These are phyloP conservation scores for Falco punctatus DNA, from an alignment of 2,113 vertebrate species.

Conservation along the genomic window DNA sequence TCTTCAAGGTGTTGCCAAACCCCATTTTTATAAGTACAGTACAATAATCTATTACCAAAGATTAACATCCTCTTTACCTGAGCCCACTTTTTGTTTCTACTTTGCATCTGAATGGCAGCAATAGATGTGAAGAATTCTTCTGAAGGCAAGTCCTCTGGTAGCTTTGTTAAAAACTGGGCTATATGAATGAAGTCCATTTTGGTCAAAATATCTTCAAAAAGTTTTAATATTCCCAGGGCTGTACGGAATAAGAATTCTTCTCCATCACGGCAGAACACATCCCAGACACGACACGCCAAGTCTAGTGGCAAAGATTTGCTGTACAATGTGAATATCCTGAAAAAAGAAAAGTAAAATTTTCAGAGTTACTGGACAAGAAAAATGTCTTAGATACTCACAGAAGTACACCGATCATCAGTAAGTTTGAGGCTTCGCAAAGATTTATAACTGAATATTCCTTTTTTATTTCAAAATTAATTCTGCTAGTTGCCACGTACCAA, in stretches of 20 bases:
- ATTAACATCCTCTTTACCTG: constrained; percentile 76
- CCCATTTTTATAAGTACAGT: neutral
- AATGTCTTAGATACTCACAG: neutral
- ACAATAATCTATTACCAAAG: neutral
- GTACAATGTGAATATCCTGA: constrained; percentile 96
- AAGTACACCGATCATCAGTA: neutral
- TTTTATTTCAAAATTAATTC: neutral
- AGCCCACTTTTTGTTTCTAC: constrained; percentile 91
- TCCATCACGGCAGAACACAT: constrained; percentile 93
- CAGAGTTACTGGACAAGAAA: neutral
- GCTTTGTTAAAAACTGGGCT: constrained; percentile 93
- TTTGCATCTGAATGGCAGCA: constrained; percentile 88
- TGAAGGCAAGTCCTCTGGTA: constrained; percentile 86
- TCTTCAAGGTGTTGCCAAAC: neutral
- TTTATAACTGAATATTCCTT: neutral
- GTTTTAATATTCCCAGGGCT: constrained; percentile 88
- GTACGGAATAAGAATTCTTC: constrained; percentile 97
- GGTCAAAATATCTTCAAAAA: constrained; percentile 90
- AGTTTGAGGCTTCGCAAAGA: neutral
- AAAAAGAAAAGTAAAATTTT: neutral
- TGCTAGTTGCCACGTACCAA: neutral
- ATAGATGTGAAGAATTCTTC: constrained; percentile 90
- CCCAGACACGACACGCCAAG: constrained; percentile 94
- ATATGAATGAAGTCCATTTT: constrained; percentile 97
- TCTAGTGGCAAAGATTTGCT: constrained; percentile 93